Conservation (phyloP, 2,113 vertebrate genomes). For the Anoura caudifer region DNA sequence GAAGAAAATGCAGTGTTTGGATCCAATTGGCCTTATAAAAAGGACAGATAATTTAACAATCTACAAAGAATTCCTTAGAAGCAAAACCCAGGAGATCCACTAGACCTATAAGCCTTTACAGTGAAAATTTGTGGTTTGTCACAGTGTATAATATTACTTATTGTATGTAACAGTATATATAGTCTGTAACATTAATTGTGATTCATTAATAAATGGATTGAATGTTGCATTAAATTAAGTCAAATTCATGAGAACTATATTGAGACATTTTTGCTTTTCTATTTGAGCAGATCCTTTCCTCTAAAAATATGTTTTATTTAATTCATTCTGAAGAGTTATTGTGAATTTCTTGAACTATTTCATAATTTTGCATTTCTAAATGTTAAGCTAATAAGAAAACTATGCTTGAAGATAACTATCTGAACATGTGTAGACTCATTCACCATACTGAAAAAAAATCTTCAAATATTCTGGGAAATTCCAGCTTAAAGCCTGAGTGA, state of each 20-base stretch:
- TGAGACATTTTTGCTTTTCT: background rate
- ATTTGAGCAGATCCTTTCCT: background rate
- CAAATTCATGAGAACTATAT: background rate
- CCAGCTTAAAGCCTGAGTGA: conserved; percentile 39
- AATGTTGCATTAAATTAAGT: conserved; percentile 8
- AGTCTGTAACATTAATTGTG: background rate
- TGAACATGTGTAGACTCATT: conserved; percentile 11
- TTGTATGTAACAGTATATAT: background rate
- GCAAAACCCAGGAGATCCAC: background rate
- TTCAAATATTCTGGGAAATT: conserved; percentile 17
- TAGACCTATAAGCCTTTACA: background rate
- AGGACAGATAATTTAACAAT: background rate
- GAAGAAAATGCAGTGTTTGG: conserved; percentile 1
- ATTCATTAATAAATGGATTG: background rate
- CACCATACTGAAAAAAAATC: background rate
- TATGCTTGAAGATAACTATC: conserved; percentile 41
- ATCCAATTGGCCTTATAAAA: background rate
- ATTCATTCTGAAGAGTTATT: background rate
- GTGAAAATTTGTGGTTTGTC: background rate
- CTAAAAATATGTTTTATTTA: conserved; percentile 23
- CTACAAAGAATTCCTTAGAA: background rate
- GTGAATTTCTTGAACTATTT: background rate
- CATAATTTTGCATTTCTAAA: conserved; percentile 13
- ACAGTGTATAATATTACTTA: background rate
- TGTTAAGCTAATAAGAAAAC: conserved; percentile 50